phyloP scores from a whole-genome alignment of 2,113 vertebrate species.

The cat (Felis catus) region DNA sequence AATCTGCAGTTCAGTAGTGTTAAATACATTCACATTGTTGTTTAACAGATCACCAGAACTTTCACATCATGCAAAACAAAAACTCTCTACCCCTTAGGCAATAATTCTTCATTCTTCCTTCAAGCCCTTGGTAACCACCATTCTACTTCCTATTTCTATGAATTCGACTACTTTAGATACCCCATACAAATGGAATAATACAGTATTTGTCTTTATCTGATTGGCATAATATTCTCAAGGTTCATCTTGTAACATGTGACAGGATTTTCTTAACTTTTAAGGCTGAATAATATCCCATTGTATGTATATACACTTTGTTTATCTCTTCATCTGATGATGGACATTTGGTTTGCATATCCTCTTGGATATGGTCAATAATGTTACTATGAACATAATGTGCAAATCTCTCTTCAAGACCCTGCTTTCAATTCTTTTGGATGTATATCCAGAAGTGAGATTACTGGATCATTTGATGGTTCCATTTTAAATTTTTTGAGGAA shows the following conservation, averaged over 20 bases:
- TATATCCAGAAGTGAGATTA: not conserved
- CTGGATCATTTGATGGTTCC: not conserved
- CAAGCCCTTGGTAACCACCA: not conserved
- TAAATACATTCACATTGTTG: not conserved
- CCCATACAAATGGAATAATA: not conserved
- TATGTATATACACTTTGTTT: not conserved
- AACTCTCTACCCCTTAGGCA: not conserved
- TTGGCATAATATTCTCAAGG: not conserved
- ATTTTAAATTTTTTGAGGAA: not conserved
- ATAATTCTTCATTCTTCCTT: not conserved
- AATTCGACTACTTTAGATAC: not conserved
- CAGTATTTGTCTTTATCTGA: not conserved
- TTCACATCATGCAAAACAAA: not conserved
- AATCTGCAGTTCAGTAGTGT: not conserved
- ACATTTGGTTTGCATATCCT: not conserved
- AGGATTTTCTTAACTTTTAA: not conserved
- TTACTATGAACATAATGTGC: not conserved
- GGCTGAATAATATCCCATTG: not conserved
- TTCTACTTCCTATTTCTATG: not conserved
- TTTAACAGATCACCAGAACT: not conserved
- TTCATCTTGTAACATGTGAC: not conserved
- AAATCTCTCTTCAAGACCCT: not conserved
- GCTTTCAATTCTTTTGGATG: not conserved
- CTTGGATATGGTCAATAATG: not conserved
- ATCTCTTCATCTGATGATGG: not conserved